Evolutionary conservation across 2,888 invertebrate species (phyloP), one percentile per base, ranked within the genome.

Genomic region (Tenthredo notha): DNA sequence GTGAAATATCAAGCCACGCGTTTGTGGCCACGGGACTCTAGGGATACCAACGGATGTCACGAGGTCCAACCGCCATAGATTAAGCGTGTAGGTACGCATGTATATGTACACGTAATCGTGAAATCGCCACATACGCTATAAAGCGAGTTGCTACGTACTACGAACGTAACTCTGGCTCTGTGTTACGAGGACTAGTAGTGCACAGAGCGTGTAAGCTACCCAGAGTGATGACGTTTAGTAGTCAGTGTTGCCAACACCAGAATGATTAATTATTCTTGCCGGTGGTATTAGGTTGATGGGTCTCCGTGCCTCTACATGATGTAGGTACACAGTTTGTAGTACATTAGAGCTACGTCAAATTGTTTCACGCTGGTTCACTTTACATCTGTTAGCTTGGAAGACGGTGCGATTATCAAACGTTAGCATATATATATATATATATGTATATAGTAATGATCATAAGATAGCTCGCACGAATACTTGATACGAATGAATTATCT

Each of bases 181-280:
- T 54, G 50, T 77, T 77, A 40, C 77, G 47, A 77, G 77, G 12
- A 77, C n/a, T n/a, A 18, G 18, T 33, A 58, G n/a, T 61, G 40
- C 50, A 40, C 9, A 61, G 21, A 37, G 40, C 29, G 40, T 40
- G 80, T 40, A 61, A 58, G 54, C 54, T 33, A 54, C 58, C 58
- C 58, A 61, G 80, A 80, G 80, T 29, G 83, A 83, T 83, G 83
- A 83, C 70, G 83, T 70, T 65, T 70, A 50, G 47, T 83, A 67
- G 65, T 65, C 83, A 47, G 50, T 47, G 47, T 80, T 80, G 43
- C 67, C 83, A 43, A 83, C 67, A 83, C 43, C 67, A 58, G 21
- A 83, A 83, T 83, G 83, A 83, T 83, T 83, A 83, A 83, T 83
- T 83, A 83, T 83, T 83, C 83, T 83, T 83, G 40, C 67, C 50